Conservation (phyloP, 2,888 invertebrate genomes). For the Ophion ellenae region DNA sequence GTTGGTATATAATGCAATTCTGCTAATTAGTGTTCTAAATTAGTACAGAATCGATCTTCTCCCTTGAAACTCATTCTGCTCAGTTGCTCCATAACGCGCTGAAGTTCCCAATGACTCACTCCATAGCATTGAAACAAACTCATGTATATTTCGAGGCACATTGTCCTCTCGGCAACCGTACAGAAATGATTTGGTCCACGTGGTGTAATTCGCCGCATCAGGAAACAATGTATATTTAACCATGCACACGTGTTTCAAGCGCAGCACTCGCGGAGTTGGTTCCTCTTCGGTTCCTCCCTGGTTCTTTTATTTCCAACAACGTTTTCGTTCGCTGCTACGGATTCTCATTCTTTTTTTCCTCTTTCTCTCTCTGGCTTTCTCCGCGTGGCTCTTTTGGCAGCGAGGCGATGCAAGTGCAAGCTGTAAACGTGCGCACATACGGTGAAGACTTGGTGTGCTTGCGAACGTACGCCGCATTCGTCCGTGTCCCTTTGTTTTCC, state of each 20-base stretch:
- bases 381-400: constrained; percentile 25
- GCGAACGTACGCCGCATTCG: constrained; percentile 33
- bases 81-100: neutral
- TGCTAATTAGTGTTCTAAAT: neutral
- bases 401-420: constrained; percentile 14
- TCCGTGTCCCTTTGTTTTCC: constrained; percentile 62
- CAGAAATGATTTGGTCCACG: neutral
- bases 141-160: neutral
- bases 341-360: constrained; percentile 18
- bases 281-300: neutral
- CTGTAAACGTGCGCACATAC: constrained; percentile 10
- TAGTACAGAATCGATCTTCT: neutral
- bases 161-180: neutral
- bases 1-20: neutral
- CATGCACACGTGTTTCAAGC: constrained; percentile 65
- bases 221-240: constrained; percentile 74
- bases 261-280: constrained; percentile 15
- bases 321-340: constrained; percentile 23
- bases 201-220: constrained; percentile 73
- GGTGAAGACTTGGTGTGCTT: constrained; percentile 22
- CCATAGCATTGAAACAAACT: neutral
- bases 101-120: neutral
- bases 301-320: constrained; percentile 11
- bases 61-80: neutral
- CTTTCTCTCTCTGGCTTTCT: neutral